Percentiles rank a stretch among this genome's conserved stretches.
phyloP scores from a whole-genome alignment of 2,113 vertebrate species.

The Macaca mulatta region DNA sequence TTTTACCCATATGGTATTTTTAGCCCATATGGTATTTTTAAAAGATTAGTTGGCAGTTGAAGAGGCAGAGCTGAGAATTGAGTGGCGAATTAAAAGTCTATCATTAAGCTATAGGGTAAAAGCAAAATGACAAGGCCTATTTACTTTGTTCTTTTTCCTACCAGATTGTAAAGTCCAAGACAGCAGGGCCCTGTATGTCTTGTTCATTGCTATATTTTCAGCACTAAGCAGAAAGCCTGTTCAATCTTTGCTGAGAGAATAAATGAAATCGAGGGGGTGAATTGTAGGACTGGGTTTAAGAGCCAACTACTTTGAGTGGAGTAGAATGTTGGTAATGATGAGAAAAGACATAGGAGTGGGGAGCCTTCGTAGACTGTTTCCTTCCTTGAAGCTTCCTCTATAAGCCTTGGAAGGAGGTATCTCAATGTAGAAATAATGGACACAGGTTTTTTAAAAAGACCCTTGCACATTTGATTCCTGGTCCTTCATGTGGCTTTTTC shows the following conservation, averaged over 20 bases:
- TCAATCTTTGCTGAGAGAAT: slow-evolving; percentile 4
- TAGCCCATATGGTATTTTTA: background rate
- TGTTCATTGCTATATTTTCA: background rate
- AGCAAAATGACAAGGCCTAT: background rate
- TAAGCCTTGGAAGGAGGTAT: background rate
- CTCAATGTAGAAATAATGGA: background rate
- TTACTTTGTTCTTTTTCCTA: slow-evolving; percentile 38
- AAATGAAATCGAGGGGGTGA: background rate
- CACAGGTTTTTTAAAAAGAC: background rate
- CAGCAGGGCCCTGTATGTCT: background rate
- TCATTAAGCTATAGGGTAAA: background rate
- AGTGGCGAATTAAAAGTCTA: background rate
- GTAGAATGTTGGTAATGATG: background rate
- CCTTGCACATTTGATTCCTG: background rate
- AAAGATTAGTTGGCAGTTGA: slow-evolving; percentile 4
- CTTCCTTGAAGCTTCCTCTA: background rate
- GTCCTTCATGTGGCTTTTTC: background rate
- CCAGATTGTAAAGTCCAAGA: background rate
- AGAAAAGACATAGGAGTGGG: background rate
- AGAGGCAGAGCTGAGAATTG: background rate
- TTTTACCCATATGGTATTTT: too few relatives aligned
- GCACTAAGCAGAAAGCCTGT: background rate
- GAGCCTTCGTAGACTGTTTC: background rate
- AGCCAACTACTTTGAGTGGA: background rate
- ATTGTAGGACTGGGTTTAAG: background rate